Conservation (phyloP, 2,888 invertebrate genomes). For the Pachydiplax longipennis region DNA sequence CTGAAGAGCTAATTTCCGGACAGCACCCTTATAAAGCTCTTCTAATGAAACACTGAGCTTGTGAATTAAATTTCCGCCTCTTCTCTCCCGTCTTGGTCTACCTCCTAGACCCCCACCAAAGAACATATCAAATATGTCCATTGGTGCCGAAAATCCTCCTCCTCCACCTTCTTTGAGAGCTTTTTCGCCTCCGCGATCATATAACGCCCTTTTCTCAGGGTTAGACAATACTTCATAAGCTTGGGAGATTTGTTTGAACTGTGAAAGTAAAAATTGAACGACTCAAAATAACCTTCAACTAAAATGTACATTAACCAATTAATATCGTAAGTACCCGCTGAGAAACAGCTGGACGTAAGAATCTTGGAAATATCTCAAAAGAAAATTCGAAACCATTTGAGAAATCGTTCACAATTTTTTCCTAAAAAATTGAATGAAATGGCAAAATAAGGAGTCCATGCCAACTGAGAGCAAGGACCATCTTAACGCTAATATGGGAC, state of each 20-base stretch:
- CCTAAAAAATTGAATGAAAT: too few relatives aligned
- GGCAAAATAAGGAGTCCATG: too few relatives aligned
- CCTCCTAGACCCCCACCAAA: constrained; percentile 70
- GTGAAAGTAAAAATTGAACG: constrained; percentile 50
- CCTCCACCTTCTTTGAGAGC: constrained; percentile 91
- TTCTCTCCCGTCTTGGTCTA: constrained; percentile 70
- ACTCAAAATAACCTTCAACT: neutral
- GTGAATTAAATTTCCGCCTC: constrained; percentile 93
- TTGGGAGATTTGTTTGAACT: constrained; percentile 96
- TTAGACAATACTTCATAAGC: constrained; percentile 98
- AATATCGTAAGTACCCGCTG: too few relatives aligned
- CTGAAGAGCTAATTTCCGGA: constrained; percentile 89
- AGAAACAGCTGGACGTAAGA: neutral
- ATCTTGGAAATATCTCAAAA: too few relatives aligned
- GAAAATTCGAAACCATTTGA: too few relatives aligned
- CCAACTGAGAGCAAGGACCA: too few relatives aligned
- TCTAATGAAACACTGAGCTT: constrained; percentile 91
- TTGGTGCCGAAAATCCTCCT: constrained; percentile 83
- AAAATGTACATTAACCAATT: neutral
- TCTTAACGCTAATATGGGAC: too few relatives aligned
- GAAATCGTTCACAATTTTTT: too few relatives aligned
- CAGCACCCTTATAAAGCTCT: constrained; percentile 93
- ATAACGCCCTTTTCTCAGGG: constrained; percentile 87
- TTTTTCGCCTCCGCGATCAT: constrained; percentile 95
- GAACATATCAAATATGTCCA: constrained; percentile 99